A percentile compares a stretch with the other conserved stretches of the same genome.
These are phyloP conservation scores for Pseudomyrmex pallidus DNA, from an alignment of 1,140 invertebrate species.

Conservation along the genomic window DNA sequence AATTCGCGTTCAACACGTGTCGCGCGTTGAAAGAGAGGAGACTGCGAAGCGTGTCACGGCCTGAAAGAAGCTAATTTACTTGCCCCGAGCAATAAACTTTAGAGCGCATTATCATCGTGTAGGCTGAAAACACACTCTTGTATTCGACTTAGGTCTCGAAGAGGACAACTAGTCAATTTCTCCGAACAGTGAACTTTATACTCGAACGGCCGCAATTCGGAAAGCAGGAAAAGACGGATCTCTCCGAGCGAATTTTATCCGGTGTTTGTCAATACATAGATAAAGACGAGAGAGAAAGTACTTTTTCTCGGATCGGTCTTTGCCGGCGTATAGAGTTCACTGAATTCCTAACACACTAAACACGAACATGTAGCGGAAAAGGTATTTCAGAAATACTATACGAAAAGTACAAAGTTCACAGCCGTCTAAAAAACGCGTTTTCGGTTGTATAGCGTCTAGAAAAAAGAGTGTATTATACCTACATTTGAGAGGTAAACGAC, in stretches of 20 bases:
- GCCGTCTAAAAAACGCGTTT: conserved; percentile 55
- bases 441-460: conserved; percentile 39
- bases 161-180: neutral
- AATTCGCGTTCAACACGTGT: neutral
- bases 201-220: no score
- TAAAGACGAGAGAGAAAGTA: no score
- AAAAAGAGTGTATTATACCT: conserved; percentile 10
- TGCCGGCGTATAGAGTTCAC: conserved; percentile 6
- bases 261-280: no score
- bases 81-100: conserved; percentile 66
- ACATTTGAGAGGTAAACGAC: conserved; percentile 19
- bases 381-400: conserved; percentile 65
- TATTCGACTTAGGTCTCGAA: conserved; percentile 49
- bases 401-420: conserved; percentile 72
- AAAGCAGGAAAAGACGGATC: no score
- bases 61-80: conserved; percentile 37
- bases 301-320: no score
- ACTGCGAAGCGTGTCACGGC: conserved; percentile 30
- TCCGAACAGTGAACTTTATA: no score
- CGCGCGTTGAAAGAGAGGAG: neutral
- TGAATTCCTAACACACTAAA: conserved; percentile 41
- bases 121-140: conserved; percentile 43
- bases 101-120: conserved; percentile 27
- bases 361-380: neutral
- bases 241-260: no score